phyloP scores from a whole-genome alignment of 2,113 vertebrate species.

The Gracilinanus agilis region DNA sequence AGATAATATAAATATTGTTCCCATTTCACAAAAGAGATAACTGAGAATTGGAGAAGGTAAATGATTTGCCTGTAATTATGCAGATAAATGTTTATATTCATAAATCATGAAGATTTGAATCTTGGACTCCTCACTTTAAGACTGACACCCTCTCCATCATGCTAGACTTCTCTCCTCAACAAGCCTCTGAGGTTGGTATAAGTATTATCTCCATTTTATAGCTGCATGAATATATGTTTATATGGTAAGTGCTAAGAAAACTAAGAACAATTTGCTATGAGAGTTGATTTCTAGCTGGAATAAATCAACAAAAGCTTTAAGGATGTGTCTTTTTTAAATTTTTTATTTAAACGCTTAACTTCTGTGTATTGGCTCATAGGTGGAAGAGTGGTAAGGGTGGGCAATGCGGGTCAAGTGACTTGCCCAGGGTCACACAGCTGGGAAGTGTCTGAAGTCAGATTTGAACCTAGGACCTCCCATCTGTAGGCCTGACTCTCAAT shows the following conservation, averaged over 20 bases:
- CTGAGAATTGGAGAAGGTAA: not conserved
- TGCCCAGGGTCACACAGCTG: too few species aligned
- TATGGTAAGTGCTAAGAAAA: not conserved
- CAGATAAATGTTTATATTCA: too few species aligned
- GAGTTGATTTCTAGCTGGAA: not conserved
- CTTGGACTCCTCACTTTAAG: not conserved
- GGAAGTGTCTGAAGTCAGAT: too few species aligned
- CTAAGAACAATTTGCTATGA: not conserved
- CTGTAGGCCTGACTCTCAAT: too few species aligned
- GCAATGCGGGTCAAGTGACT: too few species aligned
- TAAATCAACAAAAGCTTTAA: not conserved
- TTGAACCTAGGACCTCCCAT: too few species aligned
- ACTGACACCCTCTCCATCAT: not conserved
- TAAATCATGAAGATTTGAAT: not conserved
- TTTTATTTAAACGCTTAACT: too few species aligned
- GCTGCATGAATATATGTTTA: not conserved
- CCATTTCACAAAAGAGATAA: not conserved
- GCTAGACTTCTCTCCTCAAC: not conserved
- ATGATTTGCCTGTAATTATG: not conserved
- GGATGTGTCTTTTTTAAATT: not conserved
- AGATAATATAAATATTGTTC: not conserved
- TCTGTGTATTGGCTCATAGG: too few species aligned
- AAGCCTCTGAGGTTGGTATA: not conserved
- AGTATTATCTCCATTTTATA: not conserved
- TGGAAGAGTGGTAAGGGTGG: too few species aligned